Evolutionary conservation across 2,797 vertebrate species (phyloP).

Genomic region (Trematomus bernacchii): DNA sequence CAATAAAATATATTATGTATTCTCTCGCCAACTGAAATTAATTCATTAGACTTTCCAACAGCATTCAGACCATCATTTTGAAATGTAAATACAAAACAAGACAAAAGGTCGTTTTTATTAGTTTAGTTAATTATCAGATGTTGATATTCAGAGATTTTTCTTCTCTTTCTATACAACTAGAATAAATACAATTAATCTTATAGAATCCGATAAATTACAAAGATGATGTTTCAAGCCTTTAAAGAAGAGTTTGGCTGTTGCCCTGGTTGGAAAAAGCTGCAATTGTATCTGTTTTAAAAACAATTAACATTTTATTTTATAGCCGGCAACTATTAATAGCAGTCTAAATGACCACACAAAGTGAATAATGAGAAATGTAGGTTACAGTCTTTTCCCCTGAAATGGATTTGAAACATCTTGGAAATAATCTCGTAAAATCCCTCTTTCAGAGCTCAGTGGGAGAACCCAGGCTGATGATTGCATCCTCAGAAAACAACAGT

Average conservation of each 20-base stretch:
- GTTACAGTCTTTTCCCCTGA: neutral
- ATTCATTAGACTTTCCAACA: neutral
- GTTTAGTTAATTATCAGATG: neutral
- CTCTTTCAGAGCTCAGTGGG: constrained; percentile 51
- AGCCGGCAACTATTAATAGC: neutral
- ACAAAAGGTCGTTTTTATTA: too few species aligned
- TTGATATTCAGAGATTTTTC: neutral
- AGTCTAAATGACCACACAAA: neutral
- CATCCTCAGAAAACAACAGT: constrained; percentile 22
- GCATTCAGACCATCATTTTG: neutral
- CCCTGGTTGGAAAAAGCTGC: neutral
- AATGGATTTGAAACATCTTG: constrained; percentile 25
- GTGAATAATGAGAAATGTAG: neutral
- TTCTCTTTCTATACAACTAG: neutral
- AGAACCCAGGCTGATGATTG: constrained; percentile 56
- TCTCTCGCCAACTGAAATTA: neutral
- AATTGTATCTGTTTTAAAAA: neutral
- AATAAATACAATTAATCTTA: neutral
- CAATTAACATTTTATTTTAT: neutral
- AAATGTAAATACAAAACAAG: too few species aligned
- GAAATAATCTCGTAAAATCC: constrained; percentile 26
- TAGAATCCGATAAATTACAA: neutral
- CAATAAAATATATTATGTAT: too few species aligned
- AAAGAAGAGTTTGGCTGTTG: too few species aligned
- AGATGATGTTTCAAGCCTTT: too few species aligned